These are phyloP conservation scores for Spongilla lacustris DNA, from an alignment of 37 sponge, comb jelly and placozoan genomes.

Conservation along the genomic window DNA sequence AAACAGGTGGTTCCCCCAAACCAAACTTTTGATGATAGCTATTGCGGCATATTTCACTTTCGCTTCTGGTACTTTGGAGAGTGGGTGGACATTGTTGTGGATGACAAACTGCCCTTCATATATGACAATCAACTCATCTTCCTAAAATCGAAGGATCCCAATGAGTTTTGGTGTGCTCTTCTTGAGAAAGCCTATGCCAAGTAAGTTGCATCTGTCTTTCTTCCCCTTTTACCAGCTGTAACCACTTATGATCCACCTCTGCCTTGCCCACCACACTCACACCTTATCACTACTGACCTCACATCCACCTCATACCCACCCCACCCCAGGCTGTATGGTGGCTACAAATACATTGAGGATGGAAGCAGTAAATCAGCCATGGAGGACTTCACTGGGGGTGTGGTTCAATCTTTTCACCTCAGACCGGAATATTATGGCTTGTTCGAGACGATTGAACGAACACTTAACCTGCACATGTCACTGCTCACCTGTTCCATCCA, in stretches of 20 bases:
- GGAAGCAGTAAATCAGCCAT: slow-evolving; percentile 86
- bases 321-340: slow-evolving; percentile 83
- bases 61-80: slow-evolving; percentile 90
- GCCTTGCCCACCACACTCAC: no score
- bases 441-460: slow-evolving; percentile 42
- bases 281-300: no score
- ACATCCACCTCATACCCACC: no score
- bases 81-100: slow-evolving; percentile 89
- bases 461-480: slow-evolving; percentile 12
- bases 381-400: slow-evolving; percentile 93
- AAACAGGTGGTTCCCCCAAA: slow-evolving; percentile 76
- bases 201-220: slow-evolving; percentile 15
- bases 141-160: slow-evolving; percentile 75
- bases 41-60: slow-evolving; percentile 87
- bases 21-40: slow-evolving; percentile 49
- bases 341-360: slow-evolving; percentile 87
- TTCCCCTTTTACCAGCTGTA: slow-evolving; percentile 16
- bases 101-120: slow-evolving; percentile 83
- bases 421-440: slow-evolving; percentile 24
- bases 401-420: slow-evolving; percentile 75
- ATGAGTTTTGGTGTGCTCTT: slow-evolving; percentile 99
- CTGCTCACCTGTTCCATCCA: slow-evolving; percentile 89
- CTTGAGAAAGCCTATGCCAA: slow-evolving; percentile 99
- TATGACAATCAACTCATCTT: slow-evolving; percentile 84
- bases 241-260: no score